Conservation (phyloP, 1,140 invertebrate genomes). For the Zaprionus ghesquierei region DNA sequence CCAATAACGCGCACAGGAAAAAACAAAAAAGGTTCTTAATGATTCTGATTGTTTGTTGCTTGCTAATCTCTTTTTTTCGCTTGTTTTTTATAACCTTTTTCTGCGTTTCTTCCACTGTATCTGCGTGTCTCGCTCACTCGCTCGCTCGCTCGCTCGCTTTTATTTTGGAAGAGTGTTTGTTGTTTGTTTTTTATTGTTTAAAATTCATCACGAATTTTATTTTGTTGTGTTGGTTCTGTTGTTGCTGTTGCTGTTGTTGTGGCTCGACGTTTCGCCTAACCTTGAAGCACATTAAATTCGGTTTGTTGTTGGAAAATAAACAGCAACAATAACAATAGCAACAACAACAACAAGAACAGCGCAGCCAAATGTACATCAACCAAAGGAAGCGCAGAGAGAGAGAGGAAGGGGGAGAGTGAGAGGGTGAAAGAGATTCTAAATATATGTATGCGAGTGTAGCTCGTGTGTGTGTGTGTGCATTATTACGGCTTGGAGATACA, state of each 20-base stretch:
- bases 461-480: too few species aligned
- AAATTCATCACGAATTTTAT: conserved; percentile 79
- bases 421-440: conserved; percentile 32
- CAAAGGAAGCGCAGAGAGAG: conserved; percentile 13
- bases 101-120: background rate
- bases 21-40: conserved; percentile 22
- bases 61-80: conserved; percentile 20
- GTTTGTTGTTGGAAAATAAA: conserved; percentile 45
- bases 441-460: conserved; percentile 12
- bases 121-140: background rate
- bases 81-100: conserved; percentile 14
- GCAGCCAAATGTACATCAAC: conserved; percentile 10
- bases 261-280: conserved; percentile 54
- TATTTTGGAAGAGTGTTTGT: conserved; percentile 33
- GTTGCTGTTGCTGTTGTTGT: conserved; percentile 30
- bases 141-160: too few species aligned
- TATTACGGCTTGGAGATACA: background rate
- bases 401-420: background rate
- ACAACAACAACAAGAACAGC: conserved; percentile 18
- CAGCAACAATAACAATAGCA: conserved; percentile 15
- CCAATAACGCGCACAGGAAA: background rate
- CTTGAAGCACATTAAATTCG: conserved; percentile 74
- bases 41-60: conserved; percentile 57
- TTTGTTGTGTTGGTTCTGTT: conserved; percentile 51
- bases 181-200: conserved; percentile 66